Evolutionary conservation across 2,113 vertebrate genomes (phyloP), one percentile per base, ranked within the genome.

Genomic region (Cavia porcellus): DNA sequence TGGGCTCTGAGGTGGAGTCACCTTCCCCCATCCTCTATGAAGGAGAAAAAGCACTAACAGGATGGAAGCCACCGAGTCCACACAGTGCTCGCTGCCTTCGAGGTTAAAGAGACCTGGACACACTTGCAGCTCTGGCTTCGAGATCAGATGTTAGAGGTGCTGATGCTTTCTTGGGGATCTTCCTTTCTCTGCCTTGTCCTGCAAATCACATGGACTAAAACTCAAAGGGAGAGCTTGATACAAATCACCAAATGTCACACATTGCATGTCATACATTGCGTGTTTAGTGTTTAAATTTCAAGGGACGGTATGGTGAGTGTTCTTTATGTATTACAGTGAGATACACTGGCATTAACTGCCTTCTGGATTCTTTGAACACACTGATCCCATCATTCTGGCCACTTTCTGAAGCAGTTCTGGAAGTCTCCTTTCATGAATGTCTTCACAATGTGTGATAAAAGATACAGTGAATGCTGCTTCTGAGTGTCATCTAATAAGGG

Each of bases 181-280:
- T 75, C 13, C 3, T 94, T 89, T 97, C 97, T 98, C 96, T 94
- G 97, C 97, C 95, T 97, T 97, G 96, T 88, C 97, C 96, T 98
- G 87, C 97, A 98, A 89, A 93, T 84, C 66, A 66, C 82, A 28
- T 14, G 10, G 19, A 55, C 11, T 68, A 7, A 47, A 94, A 79
- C 89, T 94, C 70, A 70, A 88, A 96, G 28, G 0, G 90, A 92
- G 1, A 10, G 85, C 89, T 95, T 94, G 61, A 96, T 35, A 82
- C 89, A 94, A 77, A 90, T 20, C 7, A 24, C 10, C 42, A 45
- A 17, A 25, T 94, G 59, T 72, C 81, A 61, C 42, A 81, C 19
- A 30, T 75, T 2, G 0, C 9, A 47, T 64, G 57, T 15, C 81
- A 61, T 38, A 81, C 19, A 30, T 75, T 2, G 0, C 9, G 50